Conservation (phyloP, 2,113 vertebrate species). For the Rhipidura dahli region DNA sequence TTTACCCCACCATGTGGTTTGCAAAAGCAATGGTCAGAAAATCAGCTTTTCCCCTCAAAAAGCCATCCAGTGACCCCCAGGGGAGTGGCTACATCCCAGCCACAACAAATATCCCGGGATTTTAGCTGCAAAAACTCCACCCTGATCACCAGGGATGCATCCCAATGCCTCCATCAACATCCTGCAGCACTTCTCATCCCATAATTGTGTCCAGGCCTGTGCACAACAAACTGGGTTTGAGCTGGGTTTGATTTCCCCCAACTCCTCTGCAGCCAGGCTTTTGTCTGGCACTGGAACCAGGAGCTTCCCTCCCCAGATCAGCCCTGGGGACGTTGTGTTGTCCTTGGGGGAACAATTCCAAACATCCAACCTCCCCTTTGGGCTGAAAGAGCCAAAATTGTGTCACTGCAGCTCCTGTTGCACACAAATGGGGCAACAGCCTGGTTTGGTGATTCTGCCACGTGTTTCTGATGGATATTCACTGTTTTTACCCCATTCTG, state of each 20-base stretch:
- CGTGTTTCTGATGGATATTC: accelerated
- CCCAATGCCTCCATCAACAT: neutral
- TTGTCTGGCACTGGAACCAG: neutral
- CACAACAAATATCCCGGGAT: neutral
- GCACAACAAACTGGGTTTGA: accelerated
- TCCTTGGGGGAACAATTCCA: neutral
- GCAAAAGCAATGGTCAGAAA: neutral
- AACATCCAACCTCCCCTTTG: neutral
- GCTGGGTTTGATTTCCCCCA: neutral
- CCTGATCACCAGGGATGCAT: accelerated
- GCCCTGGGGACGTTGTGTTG: neutral
- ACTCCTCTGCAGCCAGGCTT: neutral
- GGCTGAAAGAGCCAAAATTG: neutral
- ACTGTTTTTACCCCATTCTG: neutral
- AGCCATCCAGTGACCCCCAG: neutral
- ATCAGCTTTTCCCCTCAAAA: neutral
- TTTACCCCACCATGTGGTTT: accelerated
- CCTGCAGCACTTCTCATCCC: neutral
- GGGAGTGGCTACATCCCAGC: accelerated
- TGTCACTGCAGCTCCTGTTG: neutral
- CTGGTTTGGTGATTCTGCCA: neutral
- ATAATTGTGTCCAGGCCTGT: neutral
- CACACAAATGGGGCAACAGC: neutral
- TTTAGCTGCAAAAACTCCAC: neutral
- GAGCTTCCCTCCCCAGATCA: neutral